Conservation (phyloP, 1,140 invertebrate species). For the Anastrepha ludens region DNA sequence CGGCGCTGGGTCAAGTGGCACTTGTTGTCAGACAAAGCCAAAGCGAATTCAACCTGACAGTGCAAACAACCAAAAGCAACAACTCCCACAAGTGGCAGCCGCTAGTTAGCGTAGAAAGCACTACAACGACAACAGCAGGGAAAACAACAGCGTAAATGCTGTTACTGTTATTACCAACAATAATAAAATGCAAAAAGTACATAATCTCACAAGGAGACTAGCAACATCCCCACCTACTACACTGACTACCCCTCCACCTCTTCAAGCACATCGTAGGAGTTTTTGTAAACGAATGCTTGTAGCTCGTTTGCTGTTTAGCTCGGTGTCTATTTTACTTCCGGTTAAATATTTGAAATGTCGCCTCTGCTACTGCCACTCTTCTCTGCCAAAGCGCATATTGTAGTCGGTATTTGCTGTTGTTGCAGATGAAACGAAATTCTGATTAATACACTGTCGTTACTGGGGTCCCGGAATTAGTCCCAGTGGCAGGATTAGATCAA, state of each 20-base stretch:
- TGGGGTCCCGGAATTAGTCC: too few relatives aligned
- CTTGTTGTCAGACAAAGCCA: conserved; percentile 51
- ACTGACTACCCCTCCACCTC: background rate
- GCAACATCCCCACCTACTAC: background rate
- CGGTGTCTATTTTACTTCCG: conserved; percentile 43
- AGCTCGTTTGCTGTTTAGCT: background rate
- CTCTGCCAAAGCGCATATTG: background rate
- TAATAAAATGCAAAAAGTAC: conserved; percentile 27
- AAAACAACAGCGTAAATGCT: conserved; percentile 21
- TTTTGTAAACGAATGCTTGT: too few relatives aligned
- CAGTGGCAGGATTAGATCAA: too few relatives aligned
- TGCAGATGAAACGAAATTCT: background rate
- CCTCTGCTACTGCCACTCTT: background rate
- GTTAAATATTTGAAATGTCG: conserved; percentile 50
- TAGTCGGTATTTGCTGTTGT: background rate
- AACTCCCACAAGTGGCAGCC: conserved; percentile 50
- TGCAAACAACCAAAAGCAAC: conserved; percentile 45
- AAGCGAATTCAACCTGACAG: conserved; percentile 30
- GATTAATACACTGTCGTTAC: too few relatives aligned
- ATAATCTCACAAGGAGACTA: background rate
- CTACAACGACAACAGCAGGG: background rate
- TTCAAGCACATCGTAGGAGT: background rate
- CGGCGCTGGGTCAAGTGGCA: conserved; percentile 38
- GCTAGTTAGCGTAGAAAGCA: conserved; percentile 9
- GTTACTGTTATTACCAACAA: conserved; percentile 33